Base-by-base conservation (phyloP, 1,140 invertebrate genomes). In the Oncopeltus fasciatus region DNA sequence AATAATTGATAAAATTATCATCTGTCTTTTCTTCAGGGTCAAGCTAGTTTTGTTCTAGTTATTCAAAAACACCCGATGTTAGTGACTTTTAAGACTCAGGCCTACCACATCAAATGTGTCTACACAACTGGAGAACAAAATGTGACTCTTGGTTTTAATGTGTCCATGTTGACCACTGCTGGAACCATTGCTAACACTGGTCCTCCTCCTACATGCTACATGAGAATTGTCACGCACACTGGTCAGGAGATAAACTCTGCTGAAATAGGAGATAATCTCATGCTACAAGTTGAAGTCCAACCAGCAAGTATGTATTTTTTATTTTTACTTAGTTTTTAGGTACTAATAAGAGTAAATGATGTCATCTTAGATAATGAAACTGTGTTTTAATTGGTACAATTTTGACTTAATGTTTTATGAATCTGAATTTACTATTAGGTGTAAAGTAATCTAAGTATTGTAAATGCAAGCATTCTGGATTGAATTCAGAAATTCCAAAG, bases 21-120 rank as follows among this genome's bases (percentile, higher is more conserved):
- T 44, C 12, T 43, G 4, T 9, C 43, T 53, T 60, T 46, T 59
- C 72, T 75, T 63, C 70, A 90, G 86, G 91, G 92, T 49, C 82
- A 92, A 71, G 92, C 92, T 14, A 89, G 88, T 68, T 95, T 95
- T 70, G 87, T 95, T 0, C 75, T 95, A 20, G 91, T 95, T 11
- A 92, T 95, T 70, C 92, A 95, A 70, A 94, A 92, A 75, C 92
- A 95, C 83, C 91, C 91, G 0, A 93, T 92, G 79, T 75, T 95
- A 3, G 86, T 95, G n/a, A 95, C 92, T 4, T 92, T 89, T 71
- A 90, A 92, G 68, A 90, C 92, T 1, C 90, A 93, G 75, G 92
- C 92, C 0, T 95, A 95, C 74, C 90, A 94, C 72, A 92, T 95
- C 51, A 92, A 90, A 73, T 95, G 92, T 73, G 85, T 94, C 57